phyloP scores from a whole-genome alignment of 2,888 invertebrate genomes.

The Auanema sp. region DNA sequence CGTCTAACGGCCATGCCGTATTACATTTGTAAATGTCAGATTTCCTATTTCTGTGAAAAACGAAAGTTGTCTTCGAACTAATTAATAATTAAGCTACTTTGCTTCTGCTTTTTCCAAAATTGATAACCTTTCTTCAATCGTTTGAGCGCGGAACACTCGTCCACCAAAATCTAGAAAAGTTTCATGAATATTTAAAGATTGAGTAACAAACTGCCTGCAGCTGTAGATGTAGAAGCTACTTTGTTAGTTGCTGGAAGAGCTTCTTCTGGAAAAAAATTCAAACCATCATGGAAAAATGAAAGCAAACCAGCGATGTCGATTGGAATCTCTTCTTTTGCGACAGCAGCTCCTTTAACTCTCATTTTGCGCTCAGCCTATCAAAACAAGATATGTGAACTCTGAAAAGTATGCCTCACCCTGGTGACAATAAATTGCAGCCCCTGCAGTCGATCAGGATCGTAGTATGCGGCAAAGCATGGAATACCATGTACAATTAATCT shows the following conservation, averaged over 20 bases:
- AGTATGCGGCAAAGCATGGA: constrained; percentile 33
- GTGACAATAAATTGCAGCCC: constrained; percentile 34
- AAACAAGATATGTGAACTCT: background rate
- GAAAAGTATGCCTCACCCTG: constrained; percentile 16
- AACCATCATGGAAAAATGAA: too few species aligned
- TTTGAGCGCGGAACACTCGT: constrained; percentile 36
- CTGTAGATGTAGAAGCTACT: background rate
- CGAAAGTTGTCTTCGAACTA: background rate
- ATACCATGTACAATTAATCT: constrained; percentile 18
- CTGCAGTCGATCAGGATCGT: constrained; percentile 34
- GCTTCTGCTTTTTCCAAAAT: constrained; percentile 39
- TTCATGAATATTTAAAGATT: background rate
- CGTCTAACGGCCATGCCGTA: constrained; percentile 16
- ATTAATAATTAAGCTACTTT: constrained; percentile 19
- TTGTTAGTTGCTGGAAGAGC: constrained; percentile 10
- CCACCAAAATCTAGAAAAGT: background rate
- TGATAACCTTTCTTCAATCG: constrained; percentile 25
- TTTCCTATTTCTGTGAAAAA: constrained; percentile 22
- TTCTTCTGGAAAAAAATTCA: background rate
- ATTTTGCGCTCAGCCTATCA: constrained; percentile 9
- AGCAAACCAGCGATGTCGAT: too few species aligned
- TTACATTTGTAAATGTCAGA: constrained; percentile 25
- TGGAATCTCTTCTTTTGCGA: background rate
- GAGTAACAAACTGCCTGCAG: background rate
- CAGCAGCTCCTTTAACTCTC: constrained; percentile 2